phyloP scores from a whole-genome alignment of 2,797 vertebrate species.

The Bradypodion ventrale region DNA sequence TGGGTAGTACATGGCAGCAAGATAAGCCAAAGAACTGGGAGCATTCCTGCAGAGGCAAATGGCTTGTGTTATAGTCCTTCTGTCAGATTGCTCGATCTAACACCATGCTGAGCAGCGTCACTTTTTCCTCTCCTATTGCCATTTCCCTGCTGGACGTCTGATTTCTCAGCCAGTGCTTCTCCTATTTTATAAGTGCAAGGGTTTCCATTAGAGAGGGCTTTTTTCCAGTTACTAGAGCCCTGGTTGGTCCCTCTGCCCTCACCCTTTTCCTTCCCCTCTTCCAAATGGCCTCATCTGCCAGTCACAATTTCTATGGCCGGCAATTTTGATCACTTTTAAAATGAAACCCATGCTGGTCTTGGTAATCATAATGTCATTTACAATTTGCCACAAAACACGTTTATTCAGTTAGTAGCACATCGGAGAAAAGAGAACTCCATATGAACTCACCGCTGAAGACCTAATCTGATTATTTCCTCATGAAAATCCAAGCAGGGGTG shows the following conservation, averaged over 20 bases:
- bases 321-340: slow-evolving; percentile 82
- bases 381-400: slow-evolving; percentile 85
- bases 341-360: slow-evolving; percentile 84
- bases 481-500: slow-evolving; percentile 84
- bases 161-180: slow-evolving; percentile 23
- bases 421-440: slow-evolving; percentile 82
- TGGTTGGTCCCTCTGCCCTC: background rate
- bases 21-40: background rate
- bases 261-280: slow-evolving; percentile 50
- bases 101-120: background rate
- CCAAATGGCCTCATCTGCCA: slow-evolving; percentile 76
- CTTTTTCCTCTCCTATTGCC: background rate
- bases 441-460: slow-evolving; percentile 82
- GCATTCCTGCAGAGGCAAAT: background rate
- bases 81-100: background rate
- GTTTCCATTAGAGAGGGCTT: slow-evolving; percentile 32
- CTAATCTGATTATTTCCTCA: slow-evolving; percentile 88
- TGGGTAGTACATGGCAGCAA: background rate
- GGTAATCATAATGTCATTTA: slow-evolving; percentile 87
- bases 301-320: slow-evolving; percentile 79
- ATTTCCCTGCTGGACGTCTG: slow-evolving; percentile 19
- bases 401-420: slow-evolving; percentile 84
- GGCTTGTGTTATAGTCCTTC: background rate
- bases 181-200: slow-evolving; percentile 29
- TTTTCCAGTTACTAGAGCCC: slow-evolving; percentile 42